phyloP scores from a whole-genome alignment of 2,113 vertebrate genomes.

The Channa argus region DNA sequence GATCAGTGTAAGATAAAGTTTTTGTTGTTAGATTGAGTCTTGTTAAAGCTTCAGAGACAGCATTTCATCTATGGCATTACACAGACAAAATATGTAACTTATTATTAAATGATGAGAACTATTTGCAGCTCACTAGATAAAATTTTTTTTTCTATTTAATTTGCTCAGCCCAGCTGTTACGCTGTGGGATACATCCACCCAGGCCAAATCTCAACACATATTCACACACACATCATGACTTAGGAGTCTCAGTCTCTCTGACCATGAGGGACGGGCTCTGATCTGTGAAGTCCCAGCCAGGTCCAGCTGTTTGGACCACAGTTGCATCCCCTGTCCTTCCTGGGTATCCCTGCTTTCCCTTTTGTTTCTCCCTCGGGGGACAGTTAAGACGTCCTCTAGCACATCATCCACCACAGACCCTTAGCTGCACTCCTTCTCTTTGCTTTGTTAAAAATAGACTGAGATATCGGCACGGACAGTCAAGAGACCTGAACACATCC shows the following conservation, averaged over 20 bases:
- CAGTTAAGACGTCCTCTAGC: conserved; percentile 67
- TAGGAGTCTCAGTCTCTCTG: conserved; percentile 2
- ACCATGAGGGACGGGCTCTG: conserved; percentile 22
- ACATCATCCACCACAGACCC: conserved; percentile 53
- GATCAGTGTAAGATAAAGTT: background rate
- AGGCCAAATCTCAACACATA: conserved; percentile 19
- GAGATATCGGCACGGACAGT: conserved; percentile 60
- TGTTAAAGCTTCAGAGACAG: background rate
- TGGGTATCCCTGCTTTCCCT: conserved; percentile 69
- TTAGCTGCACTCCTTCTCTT: conserved; percentile 70
- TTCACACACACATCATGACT: background rate
- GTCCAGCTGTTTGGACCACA: conserved; percentile 78
- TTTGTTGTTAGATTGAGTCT: background rate
- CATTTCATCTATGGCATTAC: background rate
- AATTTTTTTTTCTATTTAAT: background rate
- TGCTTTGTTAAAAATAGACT: conserved; percentile 62
- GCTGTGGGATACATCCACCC: conserved; percentile 17
- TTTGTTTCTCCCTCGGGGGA: conserved; percentile 44
- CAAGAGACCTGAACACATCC: conserved; percentile 65
- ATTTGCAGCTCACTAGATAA: no score
- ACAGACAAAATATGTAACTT: no score
- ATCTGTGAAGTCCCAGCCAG: conserved; percentile 66
- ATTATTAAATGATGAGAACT: no score
- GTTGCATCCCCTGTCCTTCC: conserved; percentile 59
- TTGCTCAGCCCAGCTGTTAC: conserved; percentile 25